Evolutionary conservation across 2,888 invertebrate species (phyloP).

Genomic region (Eilema sororculum): DNA sequence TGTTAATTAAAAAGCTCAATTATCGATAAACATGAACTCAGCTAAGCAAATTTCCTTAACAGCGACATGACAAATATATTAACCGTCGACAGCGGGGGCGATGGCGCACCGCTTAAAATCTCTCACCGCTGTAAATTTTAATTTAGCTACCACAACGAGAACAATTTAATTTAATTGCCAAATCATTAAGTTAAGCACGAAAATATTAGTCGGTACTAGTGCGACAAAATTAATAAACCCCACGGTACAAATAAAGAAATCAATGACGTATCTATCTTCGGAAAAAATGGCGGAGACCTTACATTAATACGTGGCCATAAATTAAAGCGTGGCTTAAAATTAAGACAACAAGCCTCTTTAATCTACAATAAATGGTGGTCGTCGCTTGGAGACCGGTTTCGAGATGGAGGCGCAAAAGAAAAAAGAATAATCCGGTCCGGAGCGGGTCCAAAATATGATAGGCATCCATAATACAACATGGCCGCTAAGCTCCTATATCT

Average conservation of each 20-base stretch:
- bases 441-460: conserved; percentile 87
- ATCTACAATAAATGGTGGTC: conserved; percentile 87
- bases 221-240: conserved; percentile 75
- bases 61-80: conserved; percentile 62
- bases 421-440: conserved; percentile 85
- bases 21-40: conserved; percentile 50
- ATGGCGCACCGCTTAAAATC: conserved; percentile 70
- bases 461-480: conserved; percentile 87
- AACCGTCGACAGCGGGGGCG: conserved; percentile 55
- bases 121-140: conserved; percentile 80
- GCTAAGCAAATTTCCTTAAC: conserved; percentile 59
- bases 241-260: conserved; percentile 79
- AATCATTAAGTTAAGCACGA: conserved; percentile 86
- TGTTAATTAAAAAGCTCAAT: conserved; percentile 49
- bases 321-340: conserved; percentile 86
- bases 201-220: conserved; percentile 84
- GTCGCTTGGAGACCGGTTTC: conserved; percentile 83
- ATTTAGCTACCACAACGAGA: conserved; percentile 84
- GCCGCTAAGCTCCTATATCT: conserved; percentile 83
- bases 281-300: conserved; percentile 81
- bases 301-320: conserved; percentile 84
- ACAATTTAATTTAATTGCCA: conserved; percentile 87
- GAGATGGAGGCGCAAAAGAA: conserved; percentile 83
- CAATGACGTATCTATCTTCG: conserved; percentile 77
- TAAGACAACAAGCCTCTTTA: conserved; percentile 88